phyloP scores from a whole-genome alignment of 1,140 invertebrate genomes.

The Drosophila oshimai region DNA sequence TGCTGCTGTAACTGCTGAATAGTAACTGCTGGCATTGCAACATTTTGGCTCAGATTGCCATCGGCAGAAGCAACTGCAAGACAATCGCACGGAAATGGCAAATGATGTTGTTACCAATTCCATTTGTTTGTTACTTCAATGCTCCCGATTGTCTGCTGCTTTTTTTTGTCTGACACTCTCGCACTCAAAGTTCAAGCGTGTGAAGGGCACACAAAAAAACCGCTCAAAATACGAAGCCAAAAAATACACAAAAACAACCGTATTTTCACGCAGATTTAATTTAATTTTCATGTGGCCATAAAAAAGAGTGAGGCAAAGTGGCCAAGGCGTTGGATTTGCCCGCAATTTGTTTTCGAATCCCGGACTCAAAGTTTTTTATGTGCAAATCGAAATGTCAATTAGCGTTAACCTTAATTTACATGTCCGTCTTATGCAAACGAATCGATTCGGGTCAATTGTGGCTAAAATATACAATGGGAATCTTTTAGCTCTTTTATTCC shows the following conservation, averaged over 20 bases:
- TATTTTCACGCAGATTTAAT: constrained; percentile 68
- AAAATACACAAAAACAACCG: constrained; percentile 30
- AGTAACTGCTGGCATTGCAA: constrained; percentile 65
- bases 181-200: constrained; percentile 56
- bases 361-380: constrained; percentile 32
- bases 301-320: constrained; percentile 12
- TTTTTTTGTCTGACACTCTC: constrained; percentile 12
- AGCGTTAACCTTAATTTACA: constrained; percentile 50
- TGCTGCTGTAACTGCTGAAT: constrained; percentile 29
- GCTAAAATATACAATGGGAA: constrained; percentile 8
- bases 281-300: constrained; percentile 64
- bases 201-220: constrained; percentile 56
- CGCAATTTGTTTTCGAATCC: constrained; percentile 30
- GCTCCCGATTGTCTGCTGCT: constrained; percentile 24
- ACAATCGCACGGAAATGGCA: constrained; percentile 78
- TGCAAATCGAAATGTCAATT: constrained; percentile 54
- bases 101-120: constrained; percentile 64
- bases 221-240: background rate
- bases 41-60: constrained; percentile 71
- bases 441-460: constrained; percentile 36
- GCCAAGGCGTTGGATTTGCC: constrained; percentile 8
- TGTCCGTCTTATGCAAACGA: constrained; percentile 27
- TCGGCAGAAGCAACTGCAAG: constrained; percentile 47
- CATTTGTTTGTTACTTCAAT: constrained; percentile 14
- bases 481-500: no score